Evolutionary conservation across 2,888 invertebrate genomes (phyloP), one percentile per base, ranked within the genome.

Genomic region (Hofmannophila pseudospretella): DNA sequence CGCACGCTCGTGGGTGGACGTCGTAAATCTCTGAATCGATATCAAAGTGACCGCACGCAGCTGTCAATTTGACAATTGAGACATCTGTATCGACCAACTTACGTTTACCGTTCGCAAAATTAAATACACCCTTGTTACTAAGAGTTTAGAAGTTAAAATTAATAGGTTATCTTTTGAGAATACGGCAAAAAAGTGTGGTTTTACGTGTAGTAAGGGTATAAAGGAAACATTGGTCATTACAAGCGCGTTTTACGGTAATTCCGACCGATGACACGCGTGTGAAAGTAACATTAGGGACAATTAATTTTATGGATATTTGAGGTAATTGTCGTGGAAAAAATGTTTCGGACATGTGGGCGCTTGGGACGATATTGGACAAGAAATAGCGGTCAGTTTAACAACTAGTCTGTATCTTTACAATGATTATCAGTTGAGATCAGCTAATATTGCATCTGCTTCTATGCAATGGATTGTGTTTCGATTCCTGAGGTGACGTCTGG

Each of bases 261-360:
- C 51, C 41, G 39, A 49, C 50, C 50, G 60, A 56, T 58, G 63
- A 69, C 65, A 63, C 60, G 63, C 71, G 73, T 73, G 78, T 78
- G 76, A 80, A 78, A 61, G 65, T 51, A 49, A 57, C 55, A 64
- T 70, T 67, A 65, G 67, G 67, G 52, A 70, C 73, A 74, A 82
- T 84, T 82, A 82, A 68, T 79, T 78, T 78, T 77, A 79, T 78
- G 77, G 75, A 49, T 56, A 57, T 77, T 74, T 28, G 65, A 59
- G 60, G 61, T 73, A 74, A 82, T 81, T 82, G 80, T 68, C 80
- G 81, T 81, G 82, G 81, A 68, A 78, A 79, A 71, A 63, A 45
- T 5, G 13, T 30, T 42, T 16, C 38, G n/a, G 23, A 8, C 40
- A 76, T 76, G 74, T 61, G 77, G 73, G 80, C 67, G 71, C 60